These are phyloP conservation scores for Anadara kagoshimensis DNA, from an alignment of 1,140 invertebrate species.

Conservation along the genomic window DNA sequence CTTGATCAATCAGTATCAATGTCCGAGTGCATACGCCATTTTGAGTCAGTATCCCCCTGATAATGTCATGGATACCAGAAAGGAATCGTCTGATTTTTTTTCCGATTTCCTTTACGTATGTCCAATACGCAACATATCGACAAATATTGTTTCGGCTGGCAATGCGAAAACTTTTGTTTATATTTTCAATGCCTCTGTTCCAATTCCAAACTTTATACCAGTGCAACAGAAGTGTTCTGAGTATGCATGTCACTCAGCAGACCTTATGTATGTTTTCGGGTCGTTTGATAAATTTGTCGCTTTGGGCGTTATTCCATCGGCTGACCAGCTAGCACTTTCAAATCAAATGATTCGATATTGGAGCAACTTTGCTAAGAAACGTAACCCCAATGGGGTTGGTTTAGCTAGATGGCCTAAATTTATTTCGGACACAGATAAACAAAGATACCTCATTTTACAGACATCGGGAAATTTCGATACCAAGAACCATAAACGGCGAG, in stretches of 20 bases:
- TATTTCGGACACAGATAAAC: no score
- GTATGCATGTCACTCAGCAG: conserved; percentile 46
- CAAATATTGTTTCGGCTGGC: neutral
- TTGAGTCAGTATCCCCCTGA: no score
- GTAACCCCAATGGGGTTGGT: conserved; percentile 36
- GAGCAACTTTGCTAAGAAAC: conserved; percentile 56
- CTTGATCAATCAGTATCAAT: no score
- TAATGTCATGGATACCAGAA: conserved; percentile 3
- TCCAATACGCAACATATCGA: conserved; percentile 30
- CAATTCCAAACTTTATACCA: no score
- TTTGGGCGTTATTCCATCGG: conserved; percentile 21
- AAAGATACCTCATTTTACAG: no score
- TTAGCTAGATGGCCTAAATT: no score
- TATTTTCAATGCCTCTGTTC: conserved; percentile 31
- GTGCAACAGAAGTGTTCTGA: no score
- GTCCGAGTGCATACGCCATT: no score
- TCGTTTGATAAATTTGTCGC: conserved; percentile 31
- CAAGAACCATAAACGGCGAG: no score
- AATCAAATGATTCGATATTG: conserved; percentile 48
- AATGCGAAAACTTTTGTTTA: conserved; percentile 38
- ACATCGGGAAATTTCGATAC: no score
- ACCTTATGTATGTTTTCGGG: conserved; percentile 36
- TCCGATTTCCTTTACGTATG: conserved; percentile 44
- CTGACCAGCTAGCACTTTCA: conserved; percentile 37
- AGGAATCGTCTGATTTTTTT: conserved; percentile 21